A percentile compares a stretch with the other conserved stretches of the same genome.
phyloP scores from a whole-genome alignment of 2,888 invertebrate genomes.

The Eledone cirrhosa region DNA sequence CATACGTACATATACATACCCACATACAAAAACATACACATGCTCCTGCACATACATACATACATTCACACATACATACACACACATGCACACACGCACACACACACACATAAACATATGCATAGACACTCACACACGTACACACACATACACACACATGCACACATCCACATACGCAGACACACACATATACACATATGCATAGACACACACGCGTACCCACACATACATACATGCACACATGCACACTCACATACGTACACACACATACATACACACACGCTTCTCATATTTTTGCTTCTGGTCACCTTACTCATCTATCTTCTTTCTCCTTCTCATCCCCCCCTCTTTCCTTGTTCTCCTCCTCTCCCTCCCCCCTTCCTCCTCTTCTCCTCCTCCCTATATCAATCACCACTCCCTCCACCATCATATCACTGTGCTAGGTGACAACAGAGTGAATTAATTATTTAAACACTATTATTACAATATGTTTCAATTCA shows the following conservation, averaged over 20 bases:
- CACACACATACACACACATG: conserved; percentile 6
- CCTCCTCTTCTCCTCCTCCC: not conserved
- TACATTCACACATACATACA: no score
- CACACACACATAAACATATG: no score
- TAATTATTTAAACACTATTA: no score
- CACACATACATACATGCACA: not conserved
- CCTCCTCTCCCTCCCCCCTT: not conserved
- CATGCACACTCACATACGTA: not conserved
- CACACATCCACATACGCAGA: not conserved
- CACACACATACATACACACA: not conserved
- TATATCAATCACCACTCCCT: not conserved
- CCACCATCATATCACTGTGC: not conserved
- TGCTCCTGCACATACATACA: no score
- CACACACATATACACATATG: not conserved
- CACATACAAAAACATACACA: no score
- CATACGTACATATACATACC: no score
- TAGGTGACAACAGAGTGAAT: no score
- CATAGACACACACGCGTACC: not conserved
- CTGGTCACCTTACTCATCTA: not conserved
- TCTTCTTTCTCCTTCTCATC: not conserved
- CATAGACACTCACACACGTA: no score
- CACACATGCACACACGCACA: no score
- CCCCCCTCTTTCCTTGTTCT: not conserved
- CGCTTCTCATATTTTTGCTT: not conserved
- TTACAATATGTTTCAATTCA: no score